These are phyloP conservation scores for Coecobrya sp. DNA, from an alignment of 2,888 invertebrate species.

Conservation along the genomic window DNA sequence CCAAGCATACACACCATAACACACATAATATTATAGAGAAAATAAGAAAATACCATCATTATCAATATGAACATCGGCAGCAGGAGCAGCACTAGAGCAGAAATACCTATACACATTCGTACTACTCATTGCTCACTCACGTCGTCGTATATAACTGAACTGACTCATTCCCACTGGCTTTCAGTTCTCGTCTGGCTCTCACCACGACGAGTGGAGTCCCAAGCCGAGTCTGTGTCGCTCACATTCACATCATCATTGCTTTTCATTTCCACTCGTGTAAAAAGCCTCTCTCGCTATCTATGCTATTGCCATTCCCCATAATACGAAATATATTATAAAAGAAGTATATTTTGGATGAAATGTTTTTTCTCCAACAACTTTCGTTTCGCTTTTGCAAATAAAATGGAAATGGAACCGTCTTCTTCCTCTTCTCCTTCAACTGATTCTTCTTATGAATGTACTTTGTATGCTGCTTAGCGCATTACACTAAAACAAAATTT, in stretches of 20 bases:
- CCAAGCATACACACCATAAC: too few species aligned
- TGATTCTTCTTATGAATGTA: slow-evolving; percentile 11
- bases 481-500: slow-evolving; percentile 46
- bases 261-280: slow-evolving; percentile 20
- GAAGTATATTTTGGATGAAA: not conserved
- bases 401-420: slow-evolving; percentile 49
- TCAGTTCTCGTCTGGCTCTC: slow-evolving; percentile 79
- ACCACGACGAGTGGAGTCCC: slow-evolving; percentile 35
- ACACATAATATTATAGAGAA: not conserved
- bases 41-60: slow-evolving; percentile 34
- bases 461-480: slow-evolving; percentile 26
- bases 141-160: slow-evolving; percentile 33
- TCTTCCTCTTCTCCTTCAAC: not conserved
- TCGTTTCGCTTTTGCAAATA: slow-evolving; percentile 10
- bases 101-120: slow-evolving; percentile 61
- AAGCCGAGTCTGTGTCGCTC: slow-evolving; percentile 28
- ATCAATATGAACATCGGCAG: slow-evolving; percentile 11
- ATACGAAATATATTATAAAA: not conserved
- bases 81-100: slow-evolving; percentile 59
- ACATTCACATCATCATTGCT: slow-evolving; percentile 16
- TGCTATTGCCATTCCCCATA: not conserved
- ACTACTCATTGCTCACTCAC: too few species aligned
- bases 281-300: not conserved
- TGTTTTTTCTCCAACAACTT: not conserved
- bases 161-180: slow-evolving; percentile 73